Evolutionary conservation across 2,888 invertebrate species (phyloP).

Genomic region (Acleris emargana): DNA sequence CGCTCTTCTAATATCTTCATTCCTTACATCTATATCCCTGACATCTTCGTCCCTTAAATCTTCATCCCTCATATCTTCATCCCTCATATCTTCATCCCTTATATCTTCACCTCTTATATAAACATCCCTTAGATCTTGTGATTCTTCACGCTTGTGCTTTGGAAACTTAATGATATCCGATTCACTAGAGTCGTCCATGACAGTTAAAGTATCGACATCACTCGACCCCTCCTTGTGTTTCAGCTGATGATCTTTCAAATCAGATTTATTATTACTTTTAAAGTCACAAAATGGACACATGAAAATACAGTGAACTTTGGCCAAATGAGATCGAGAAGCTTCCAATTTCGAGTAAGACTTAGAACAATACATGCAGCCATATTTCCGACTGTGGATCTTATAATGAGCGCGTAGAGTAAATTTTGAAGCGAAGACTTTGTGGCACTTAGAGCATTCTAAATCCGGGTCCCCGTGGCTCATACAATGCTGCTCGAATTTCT

Average conservation of each 20-base stretch:
- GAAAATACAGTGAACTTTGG: constrained; percentile 56
- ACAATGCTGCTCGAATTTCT: constrained; percentile 69
- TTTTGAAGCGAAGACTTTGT: constrained; percentile 76
- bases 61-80: constrained; percentile 36
- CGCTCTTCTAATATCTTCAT: constrained; percentile 52
- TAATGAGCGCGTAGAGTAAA: constrained; percentile 69
- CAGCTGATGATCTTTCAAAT: constrained; percentile 51
- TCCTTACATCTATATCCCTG: constrained; percentile 9
- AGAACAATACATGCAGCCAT: constrained; percentile 59
- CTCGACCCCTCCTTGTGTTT: constrained; percentile 45
- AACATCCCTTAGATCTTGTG: constrained; percentile 36
- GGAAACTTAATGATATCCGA: constrained; percentile 43
- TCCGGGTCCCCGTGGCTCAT: constrained; percentile 75
- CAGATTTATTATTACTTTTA: constrained; percentile 45
- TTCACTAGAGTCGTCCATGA: constrained; percentile 47
- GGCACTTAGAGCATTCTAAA: constrained; percentile 70
- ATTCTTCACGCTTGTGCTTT: constrained; percentile 6
- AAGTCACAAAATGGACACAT: constrained; percentile 59
- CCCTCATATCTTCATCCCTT: too few species aligned
- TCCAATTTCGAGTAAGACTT: constrained; percentile 54
- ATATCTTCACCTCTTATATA: constrained; percentile 40
- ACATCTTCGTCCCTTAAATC: constrained; percentile 40
- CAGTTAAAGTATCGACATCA: constrained; percentile 46
- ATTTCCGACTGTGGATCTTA: constrained; percentile 67
- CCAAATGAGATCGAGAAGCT: constrained; percentile 55